A percentile compares a stretch with the other conserved stretches of the same genome.
phyloP scores from a whole-genome alignment of 2,888 invertebrate genomes.

The Tribolium freemani region DNA sequence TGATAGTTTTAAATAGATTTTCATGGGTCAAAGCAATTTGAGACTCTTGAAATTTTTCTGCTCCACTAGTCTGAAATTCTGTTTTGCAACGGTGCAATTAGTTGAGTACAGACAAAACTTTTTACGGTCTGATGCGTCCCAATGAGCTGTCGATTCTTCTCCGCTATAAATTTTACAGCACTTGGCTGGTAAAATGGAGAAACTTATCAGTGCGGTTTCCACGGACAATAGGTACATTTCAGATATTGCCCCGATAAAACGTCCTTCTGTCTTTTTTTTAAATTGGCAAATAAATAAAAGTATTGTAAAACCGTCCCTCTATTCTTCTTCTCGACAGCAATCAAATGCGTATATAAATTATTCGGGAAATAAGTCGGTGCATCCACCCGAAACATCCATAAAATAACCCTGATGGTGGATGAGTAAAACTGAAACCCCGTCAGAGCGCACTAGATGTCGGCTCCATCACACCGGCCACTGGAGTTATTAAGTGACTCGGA shows the following conservation, averaged over 20 bases:
- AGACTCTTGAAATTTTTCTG: neutral
- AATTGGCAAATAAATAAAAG: conserved; percentile 32
- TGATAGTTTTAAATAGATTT: too few species aligned
- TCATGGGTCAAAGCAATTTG: neutral
- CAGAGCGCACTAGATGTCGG: conserved; percentile 39
- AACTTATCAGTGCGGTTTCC: conserved; percentile 34
- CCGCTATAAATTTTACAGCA: conserved; percentile 32
- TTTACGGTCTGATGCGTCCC: conserved; percentile 28
- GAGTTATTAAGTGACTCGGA: conserved; percentile 60
- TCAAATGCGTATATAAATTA: conserved; percentile 30
- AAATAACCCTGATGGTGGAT: conserved; percentile 40
- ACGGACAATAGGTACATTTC: conserved; percentile 33
- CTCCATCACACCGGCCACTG: conserved; percentile 51
- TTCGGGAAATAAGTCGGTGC: conserved; percentile 17
- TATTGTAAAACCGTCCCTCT: conserved; percentile 10
- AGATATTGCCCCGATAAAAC: conserved; percentile 30
- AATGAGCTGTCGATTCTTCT: conserved; percentile 30
- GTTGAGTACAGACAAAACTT: conserved; percentile 26
- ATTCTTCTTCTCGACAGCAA: conserved; percentile 4
- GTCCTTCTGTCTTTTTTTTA: conserved; percentile 30
- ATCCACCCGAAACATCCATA: conserved; percentile 26
- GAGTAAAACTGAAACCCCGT: conserved; percentile 36
- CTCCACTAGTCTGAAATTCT: neutral
- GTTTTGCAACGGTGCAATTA: conserved; percentile 24
- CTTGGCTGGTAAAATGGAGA: conserved; percentile 30